Evolutionary conservation across 2,888 invertebrate species (phyloP), one percentile per base, ranked within the genome.

Genomic region (Geophilus truncorum): DNA sequence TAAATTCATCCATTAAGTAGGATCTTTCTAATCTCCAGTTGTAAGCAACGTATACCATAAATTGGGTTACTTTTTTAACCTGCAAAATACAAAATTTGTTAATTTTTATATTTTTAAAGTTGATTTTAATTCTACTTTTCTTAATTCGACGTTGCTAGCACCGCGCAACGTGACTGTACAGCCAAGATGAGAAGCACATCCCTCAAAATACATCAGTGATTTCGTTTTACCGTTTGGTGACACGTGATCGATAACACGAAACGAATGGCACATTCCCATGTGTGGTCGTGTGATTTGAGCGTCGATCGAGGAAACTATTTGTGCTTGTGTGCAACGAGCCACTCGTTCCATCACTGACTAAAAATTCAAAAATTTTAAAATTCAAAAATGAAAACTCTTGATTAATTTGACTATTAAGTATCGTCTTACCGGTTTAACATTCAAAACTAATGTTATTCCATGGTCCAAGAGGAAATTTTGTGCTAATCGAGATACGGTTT

Each of bases 21-120:
- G 96, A 93, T 84, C 94, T 93, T 87, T 99, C 98, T 70, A 98
- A 88, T 78, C 94, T 91, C 92, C 96, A 95, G 84, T 97, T 97
- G 87, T 98, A 98, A 45, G 92, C 91, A 0, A 93, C 92, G 82
- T 94, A 93, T 0, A 96, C 90, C 90, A 96, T 91, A 85, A 93
- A 92, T 77, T 92, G 92, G 0, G 93, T 91, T 0, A 97, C 93
- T 84, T 91, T 92, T 86, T 98, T 97, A 0, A 97, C 92, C 82
- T 82, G 25, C 51, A 82, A n/a, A n/a, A n/a, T n/a, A n/a, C n/a
- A n/a, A n/a, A n/a, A n/a, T n/a, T n/a, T n/a, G n/a, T 34, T 5
- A 40, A 40, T 78, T 40, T 57, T 21, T 36, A 10, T 57, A 28
- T 9, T 34, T 4, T 23, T 34, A 78, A 57, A 57, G 45, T 45